phyloP scores from a whole-genome alignment of 2,113 vertebrate species.

The Carassius carassius region DNA sequence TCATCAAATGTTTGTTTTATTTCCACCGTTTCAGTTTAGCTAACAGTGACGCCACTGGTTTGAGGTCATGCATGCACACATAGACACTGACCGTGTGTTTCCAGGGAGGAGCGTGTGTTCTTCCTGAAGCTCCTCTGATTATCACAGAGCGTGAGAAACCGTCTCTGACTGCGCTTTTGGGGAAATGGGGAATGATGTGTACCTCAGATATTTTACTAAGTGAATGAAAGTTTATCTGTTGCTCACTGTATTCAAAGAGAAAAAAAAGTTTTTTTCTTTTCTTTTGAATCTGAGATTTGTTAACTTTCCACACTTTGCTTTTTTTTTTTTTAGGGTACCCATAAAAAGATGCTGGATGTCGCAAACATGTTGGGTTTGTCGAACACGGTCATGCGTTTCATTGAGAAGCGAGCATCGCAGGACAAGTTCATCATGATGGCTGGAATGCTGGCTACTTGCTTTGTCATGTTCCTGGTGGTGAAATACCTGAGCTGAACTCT shows the following conservation, averaged over 20 bases:
- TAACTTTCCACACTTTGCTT: conserved; percentile 1
- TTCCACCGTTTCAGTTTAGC: background rate
- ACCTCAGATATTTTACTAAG: background rate
- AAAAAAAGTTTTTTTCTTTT: background rate
- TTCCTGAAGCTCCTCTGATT: conserved; percentile 23
- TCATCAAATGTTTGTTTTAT: background rate
- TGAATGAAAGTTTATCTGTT: background rate
- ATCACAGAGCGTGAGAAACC: conserved; percentile 1
- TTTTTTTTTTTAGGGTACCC: conserved; percentile 80
- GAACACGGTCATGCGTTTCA: conserved; percentile 96
- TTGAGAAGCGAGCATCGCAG: conserved; percentile 92
- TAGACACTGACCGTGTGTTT: conserved; percentile 5
- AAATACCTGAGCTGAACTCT: conserved; percentile 88
- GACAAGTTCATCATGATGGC: conserved; percentile 97
- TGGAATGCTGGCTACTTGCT: conserved; percentile 91
- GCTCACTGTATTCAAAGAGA: background rate
- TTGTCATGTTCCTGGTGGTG: conserved; percentile 88
- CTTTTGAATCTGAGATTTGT: background rate
- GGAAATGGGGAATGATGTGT: background rate
- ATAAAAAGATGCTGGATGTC: conserved; percentile 97
- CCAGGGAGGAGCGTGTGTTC: conserved; percentile 6
- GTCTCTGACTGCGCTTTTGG: background rate
- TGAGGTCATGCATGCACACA: background rate
- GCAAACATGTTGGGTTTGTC: conserved; percentile 96
- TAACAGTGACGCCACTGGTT: background rate